Conservation (phyloP, 2,797 vertebrate species). For the Myotis daubentonii region DNA sequence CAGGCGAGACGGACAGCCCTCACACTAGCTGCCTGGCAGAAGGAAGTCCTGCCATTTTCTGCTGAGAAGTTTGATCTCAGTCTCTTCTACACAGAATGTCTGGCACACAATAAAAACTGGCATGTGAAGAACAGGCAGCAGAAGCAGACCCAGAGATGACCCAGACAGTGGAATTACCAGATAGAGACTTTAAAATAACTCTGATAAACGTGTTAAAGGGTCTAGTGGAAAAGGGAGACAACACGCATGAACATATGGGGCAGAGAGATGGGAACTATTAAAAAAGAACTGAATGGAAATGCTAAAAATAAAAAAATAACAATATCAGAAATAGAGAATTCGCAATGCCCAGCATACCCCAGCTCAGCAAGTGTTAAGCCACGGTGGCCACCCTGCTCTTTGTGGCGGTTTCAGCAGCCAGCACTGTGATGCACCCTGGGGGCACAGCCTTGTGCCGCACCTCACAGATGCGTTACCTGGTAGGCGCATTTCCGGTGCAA, state of each 20-base stretch:
- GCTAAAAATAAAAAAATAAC: background rate
- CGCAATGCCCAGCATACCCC: accelerated
- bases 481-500: conserved; percentile 97
- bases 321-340: background rate
- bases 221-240: background rate
- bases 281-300: background rate
- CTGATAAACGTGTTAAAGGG: background rate
- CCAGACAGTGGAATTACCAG: background rate
- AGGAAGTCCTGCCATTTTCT: background rate
- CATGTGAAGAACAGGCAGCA: background rate
- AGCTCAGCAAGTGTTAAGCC: background rate
- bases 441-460: accelerated
- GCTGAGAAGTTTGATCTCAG: background rate
- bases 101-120: background rate
- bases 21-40: accelerated
- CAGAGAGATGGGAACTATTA: background rate
- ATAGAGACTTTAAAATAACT: background rate
- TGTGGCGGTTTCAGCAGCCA: accelerated
- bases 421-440: accelerated
- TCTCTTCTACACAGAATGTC: background rate
- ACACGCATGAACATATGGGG: background rate
- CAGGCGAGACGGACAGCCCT: accelerated
- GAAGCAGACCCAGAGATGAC: background rate
- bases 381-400: accelerated
- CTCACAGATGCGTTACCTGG: conserved; percentile 87